Percentiles rank a stretch among this genome's conserved stretches.
Evolutionary conservation across 2,113 vertebrate species (phyloP).

Genomic region (Theristicus caerulescens): DNA sequence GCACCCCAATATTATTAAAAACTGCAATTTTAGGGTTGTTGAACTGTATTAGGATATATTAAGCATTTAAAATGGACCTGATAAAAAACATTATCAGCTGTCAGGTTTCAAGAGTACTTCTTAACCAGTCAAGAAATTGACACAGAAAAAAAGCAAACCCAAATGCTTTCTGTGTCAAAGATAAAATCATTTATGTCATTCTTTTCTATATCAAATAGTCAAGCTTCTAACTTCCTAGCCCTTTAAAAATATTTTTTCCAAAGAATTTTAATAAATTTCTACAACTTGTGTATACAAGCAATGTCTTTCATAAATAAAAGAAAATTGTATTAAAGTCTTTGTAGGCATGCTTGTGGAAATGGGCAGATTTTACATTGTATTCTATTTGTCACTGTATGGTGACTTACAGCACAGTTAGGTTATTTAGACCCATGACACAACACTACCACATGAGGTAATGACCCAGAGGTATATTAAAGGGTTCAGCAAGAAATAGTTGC

Average conservation of each 20-base stretch:
- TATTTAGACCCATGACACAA: not conserved
- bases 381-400: not conserved
- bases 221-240: not conserved
- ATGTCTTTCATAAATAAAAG: not conserved
- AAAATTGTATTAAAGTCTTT: not conserved
- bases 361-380: fast-evolving
- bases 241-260: not conserved
- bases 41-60: not conserved
- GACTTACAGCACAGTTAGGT: not conserved
- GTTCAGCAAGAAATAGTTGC: not conserved
- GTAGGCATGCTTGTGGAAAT: not conserved
- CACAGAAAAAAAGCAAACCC: not conserved
- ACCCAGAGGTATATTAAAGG: not conserved
- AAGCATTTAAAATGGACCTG: not conserved
- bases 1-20: not conserved
- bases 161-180: not conserved
- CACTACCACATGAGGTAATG: not conserved
- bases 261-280: not conserved
- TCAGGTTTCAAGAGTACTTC: not conserved
- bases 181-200: not conserved
- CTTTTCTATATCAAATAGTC: not conserved
- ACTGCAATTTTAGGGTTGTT: not conserved
- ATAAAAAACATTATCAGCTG: not conserved
- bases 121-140: not conserved
- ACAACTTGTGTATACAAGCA: not conserved